Evolutionary conservation across 2,797 vertebrate species (phyloP).

Genomic region (Bryconaethiops microstoma): DNA sequence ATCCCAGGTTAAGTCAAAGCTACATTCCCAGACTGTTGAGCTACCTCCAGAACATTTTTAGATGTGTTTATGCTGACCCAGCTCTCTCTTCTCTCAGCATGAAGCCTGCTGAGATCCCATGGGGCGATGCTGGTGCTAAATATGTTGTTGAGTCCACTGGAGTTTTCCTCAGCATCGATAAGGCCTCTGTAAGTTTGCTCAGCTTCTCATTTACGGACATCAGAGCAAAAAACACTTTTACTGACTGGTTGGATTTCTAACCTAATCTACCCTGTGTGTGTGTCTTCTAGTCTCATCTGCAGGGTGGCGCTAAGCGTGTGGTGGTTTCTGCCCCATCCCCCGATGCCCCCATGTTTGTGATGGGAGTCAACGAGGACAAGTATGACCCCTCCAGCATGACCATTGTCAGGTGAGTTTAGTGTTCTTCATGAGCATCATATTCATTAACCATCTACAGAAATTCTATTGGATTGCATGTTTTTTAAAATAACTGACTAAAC

Average conservation of each 20-base stretch:
- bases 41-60: neutral
- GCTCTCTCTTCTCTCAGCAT: slow-evolving; percentile 68
- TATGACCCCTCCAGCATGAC: slow-evolving; percentile 84
- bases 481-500: neutral
- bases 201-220: neutral
- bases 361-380: slow-evolving; percentile 88
- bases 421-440: neutral
- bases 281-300: slow-evolving; percentile 72
- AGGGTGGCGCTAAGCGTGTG: slow-evolving; percentile 83
- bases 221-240: neutral
- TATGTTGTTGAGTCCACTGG: slow-evolving; percentile 89
- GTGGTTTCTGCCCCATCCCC: slow-evolving; percentile 87
- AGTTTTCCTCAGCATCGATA: slow-evolving; percentile 84
- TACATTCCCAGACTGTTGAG: neutral
- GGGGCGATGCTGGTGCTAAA: slow-evolving; percentile 76
- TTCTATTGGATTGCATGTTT: neutral
- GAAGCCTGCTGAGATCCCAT: slow-evolving; percentile 86
- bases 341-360: slow-evolving; percentile 89
- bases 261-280: neutral
- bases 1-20: neutral
- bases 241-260: neutral
- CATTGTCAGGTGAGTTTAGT: slow-evolving; percentile 81
- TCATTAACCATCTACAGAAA: neutral
- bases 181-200: slow-evolving; percentile 78
- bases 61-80: neutral